Evolutionary conservation across 2,797 vertebrate species (phyloP).

Genomic region (Acanthornis magna): DNA sequence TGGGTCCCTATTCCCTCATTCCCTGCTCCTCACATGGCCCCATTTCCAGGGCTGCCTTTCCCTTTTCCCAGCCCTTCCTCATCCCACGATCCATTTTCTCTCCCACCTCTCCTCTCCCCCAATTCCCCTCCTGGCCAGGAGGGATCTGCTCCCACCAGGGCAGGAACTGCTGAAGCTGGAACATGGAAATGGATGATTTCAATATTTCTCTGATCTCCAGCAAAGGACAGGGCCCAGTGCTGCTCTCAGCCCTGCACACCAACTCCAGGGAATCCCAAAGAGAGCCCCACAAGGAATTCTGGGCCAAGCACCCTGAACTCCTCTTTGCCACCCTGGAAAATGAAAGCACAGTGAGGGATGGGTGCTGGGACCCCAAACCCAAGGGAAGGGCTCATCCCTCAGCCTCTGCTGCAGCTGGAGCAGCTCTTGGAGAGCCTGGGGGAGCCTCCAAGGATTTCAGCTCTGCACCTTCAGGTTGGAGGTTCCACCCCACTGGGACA

Average conservation of each 20-base stretch:
- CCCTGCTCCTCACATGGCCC: no score
- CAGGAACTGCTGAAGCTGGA: neutral
- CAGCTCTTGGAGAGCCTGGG: accelerated
- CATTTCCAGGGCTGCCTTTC: neutral
- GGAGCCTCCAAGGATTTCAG: neutral
- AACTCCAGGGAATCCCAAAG: neutral
- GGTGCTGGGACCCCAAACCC: neutral
- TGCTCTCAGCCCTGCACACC: neutral
- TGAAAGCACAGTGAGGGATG: accelerated
- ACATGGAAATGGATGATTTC: neutral
- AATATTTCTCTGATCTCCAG: neutral
- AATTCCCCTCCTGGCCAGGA: neutral
- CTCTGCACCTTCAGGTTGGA: neutral
- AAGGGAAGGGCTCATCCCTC: accelerated
- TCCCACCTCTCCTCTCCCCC: neutral
- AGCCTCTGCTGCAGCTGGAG: neutral
- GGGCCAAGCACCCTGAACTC: neutral
- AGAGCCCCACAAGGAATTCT: no score
- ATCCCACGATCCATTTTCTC: neutral
- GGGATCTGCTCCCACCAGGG: neutral
- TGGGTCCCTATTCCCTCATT: neutral
- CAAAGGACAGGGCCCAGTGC: neutral
- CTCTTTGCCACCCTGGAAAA: neutral
- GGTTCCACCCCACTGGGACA: neutral
- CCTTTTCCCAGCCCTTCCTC: neutral